Percentiles rank a stretch among this genome's conserved stretches.
Conservation (phyloP, 2,797 vertebrate genomes). For the Tangara arthus region DNA sequence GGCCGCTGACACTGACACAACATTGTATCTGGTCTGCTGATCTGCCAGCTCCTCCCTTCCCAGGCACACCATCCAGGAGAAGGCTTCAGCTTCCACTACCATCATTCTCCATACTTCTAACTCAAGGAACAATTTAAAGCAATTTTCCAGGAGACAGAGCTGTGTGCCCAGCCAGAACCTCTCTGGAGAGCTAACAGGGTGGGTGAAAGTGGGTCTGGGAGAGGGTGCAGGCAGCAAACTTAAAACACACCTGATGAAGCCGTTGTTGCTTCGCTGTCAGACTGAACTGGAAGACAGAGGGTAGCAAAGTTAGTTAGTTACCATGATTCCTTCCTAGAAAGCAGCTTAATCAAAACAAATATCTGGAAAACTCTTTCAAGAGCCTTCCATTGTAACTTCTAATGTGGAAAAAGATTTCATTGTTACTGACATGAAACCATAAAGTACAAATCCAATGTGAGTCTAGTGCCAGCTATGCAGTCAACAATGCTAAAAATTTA, state of each 20-base stretch:
- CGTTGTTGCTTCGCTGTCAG: background rate
- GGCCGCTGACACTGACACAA: background rate
- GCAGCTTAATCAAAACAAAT: background rate
- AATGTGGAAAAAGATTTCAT: background rate
- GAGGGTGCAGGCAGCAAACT: background rate
- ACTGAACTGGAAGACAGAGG: slow-evolving; percentile 18
- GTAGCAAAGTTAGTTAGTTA: background rate
- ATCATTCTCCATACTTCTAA: background rate
- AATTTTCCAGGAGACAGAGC: background rate
- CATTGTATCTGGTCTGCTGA: background rate
- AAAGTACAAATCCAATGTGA: background rate
- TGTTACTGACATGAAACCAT: background rate
- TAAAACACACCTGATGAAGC: slow-evolving; percentile 44
- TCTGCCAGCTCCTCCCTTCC: background rate
- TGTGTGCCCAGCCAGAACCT: background rate
- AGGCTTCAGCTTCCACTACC: background rate
- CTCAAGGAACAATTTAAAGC: background rate
- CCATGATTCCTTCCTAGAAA: background rate
- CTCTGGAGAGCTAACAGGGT: background rate
- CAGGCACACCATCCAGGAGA: background rate
- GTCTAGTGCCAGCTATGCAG: background rate
- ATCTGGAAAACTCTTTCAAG: background rate
- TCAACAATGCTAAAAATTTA: background rate
- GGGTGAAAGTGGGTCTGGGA: background rate
- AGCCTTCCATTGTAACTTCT: background rate